Base-by-base conservation (phyloP, 1,140 invertebrate species). In the Drosophila biarmipes region DNA sequence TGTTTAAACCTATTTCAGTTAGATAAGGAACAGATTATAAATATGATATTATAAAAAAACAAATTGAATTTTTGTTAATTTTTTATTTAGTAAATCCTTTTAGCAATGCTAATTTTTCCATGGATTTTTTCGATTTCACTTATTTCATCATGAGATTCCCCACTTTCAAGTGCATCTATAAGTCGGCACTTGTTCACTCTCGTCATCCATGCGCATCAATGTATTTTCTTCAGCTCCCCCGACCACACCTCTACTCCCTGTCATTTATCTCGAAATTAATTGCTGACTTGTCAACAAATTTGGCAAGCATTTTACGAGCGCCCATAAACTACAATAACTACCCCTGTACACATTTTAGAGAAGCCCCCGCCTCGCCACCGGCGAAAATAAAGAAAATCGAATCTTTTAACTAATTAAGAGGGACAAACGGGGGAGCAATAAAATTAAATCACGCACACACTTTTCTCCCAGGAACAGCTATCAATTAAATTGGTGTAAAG, bases 401-500 rank as follows among this genome's bases (percentile, higher is more conserved):
- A 76, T 87, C 82, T 87, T 89, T 87, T 89, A 87, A 87, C 84
- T 87, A 89, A 87, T 87, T 87, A 89, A 87, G 69, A 62, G 72
- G 68, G 51, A 49, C 54, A 62, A 56, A 55, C 49, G 58, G 72
- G 71, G 59, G 46, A n/a, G 68, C 63, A 52, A 89, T 89, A 73
- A 89, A 89, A 80, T 80, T 78, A 89, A 84, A 84, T 73, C 74
- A 78, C 54, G 63, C 62, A 59, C 55, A 52, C 55, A 64, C 73
- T 46, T 21, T 24, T 15, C 31, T 10, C 52, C 24, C 15, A 57
- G 49, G 49, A 35, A 61, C 64, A 51, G 58, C 68, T 51, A 79
- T 84, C 85, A 89, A 84, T 89, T 89, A 84, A 84, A 84, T 84
- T 71, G 68, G 46, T 73, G 72, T 66, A 45, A 38, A 82, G 79